Base-by-base conservation (phyloP, 2,888 invertebrate genomes). In the Oeneis ivallda region DNA sequence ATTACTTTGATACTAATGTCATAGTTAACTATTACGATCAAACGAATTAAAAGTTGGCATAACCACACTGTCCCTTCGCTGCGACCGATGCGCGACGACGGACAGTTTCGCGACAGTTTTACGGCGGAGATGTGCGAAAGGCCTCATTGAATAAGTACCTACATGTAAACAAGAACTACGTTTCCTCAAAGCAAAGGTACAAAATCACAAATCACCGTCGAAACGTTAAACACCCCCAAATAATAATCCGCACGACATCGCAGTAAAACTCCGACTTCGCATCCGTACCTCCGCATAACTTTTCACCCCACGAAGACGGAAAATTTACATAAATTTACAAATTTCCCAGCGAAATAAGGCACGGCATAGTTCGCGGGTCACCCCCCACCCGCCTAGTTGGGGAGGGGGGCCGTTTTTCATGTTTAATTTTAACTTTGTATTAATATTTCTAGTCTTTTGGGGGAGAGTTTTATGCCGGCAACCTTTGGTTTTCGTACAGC, bases 351-450 rank as follows among this genome's bases (percentile, higher is more conserved):
- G 82, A 89, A 90, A 91, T 90, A 91, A 91, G 91, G 87, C 89
- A 84, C 67, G 78, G 71, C 80, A 88, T 87, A 87, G 86, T 70
- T 86, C 81, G 54, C 76, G 71, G 68, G 67, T 65, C 62, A 43
- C 70, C 71, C 73, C 70, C 57, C 58, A 32, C 72, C 70, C 72
- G 70, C 57, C 50, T 47, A n/a, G 66, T 49, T 56, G 63, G 68
- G 65, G 64, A 11, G 50, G 57, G 66, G 62, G 67, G 56, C 81
- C 87, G 89, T 92, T 91, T 92, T 92, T 92, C 92, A 90, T 90
- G 92, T 92, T 92, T 91, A 90, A 92, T 91, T 92, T 92, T 88
- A 91, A 91, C 91, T 91, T 91, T 83, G 86, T 90, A 91, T 92
- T 91, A 92, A 91, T 91, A 92, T 89, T 83, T 79, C 79, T 76